Evolutionary conservation across 2,888 invertebrate species (phyloP).

Genomic region (Polydrusus tereticollis): DNA sequence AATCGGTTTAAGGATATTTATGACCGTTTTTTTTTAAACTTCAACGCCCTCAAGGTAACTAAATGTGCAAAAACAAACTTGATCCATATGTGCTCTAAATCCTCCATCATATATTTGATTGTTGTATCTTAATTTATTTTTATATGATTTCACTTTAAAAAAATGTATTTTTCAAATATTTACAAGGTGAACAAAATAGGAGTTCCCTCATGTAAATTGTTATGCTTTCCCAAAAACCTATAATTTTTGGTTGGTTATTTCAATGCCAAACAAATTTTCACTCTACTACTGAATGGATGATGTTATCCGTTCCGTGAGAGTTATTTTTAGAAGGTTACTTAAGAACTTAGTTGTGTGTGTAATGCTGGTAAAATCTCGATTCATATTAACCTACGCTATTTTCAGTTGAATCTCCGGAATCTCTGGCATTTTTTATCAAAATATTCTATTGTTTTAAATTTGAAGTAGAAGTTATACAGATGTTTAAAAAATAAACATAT

Average conservation of each 20-base stretch:
- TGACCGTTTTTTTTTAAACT: too few species aligned
- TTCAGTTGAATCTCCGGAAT: slow-evolving; percentile 84
- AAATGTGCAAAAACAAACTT: too few species aligned
- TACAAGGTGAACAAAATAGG: neutral
- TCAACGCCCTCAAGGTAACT: too few species aligned
- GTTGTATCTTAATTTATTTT: too few species aligned
- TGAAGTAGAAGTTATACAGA: neutral
- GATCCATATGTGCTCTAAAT: too few species aligned
- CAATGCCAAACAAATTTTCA: slow-evolving; percentile 18
- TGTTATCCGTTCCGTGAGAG: slow-evolving; percentile 1
- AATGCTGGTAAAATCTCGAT: neutral
- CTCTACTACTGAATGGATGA: slow-evolving; percentile 14
- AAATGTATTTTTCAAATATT: too few species aligned
- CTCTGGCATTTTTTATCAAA: neutral
- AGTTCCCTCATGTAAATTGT: too few species aligned
- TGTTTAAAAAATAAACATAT: too few species aligned
- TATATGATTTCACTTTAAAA: too few species aligned
- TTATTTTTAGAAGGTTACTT: slow-evolving; percentile 26
- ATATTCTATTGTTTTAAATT: neutral
- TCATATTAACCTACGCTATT: slow-evolving; percentile 83
- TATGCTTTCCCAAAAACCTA: too few species aligned
- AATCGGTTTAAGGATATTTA: too few species aligned
- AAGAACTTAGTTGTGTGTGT: slow-evolving; percentile 11
- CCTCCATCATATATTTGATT: too few species aligned
- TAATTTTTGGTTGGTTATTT: slow-evolving; percentile 1